Evolutionary conservation across 2,888 invertebrate genomes (phyloP), one percentile per base, ranked within the genome.

Genomic region (Drosophila paranaensis): DNA sequence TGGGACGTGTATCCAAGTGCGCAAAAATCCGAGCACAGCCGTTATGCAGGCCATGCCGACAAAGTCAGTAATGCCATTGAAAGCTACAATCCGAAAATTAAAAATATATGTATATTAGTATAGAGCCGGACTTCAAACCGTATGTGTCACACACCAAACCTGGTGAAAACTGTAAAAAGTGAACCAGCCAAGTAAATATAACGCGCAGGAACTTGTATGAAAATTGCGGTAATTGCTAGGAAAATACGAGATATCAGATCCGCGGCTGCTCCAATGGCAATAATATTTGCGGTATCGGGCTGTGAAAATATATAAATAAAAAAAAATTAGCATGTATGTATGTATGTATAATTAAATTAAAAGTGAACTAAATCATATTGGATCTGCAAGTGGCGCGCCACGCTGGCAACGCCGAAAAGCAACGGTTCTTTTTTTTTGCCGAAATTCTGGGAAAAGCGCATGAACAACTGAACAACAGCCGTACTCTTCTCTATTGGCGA

Each of bases 1-100:
- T 6, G 96, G 94, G 8, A 96, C 96, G 79, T 95, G 95, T 5
- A 96, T 94, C 87, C 95, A 95, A 66, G 96, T 95, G 62, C 96
- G 94, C 51, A 96, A 93, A 66, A 95, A 93, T 0, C 96, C 96
- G 43, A 96, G 94, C 45, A 94, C 89, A 0, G 94, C 95, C 0
- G 95, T 95, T 76, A 95, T 94, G 16, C 93, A 88, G 46, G 95
- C 93, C 83, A 95, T 95, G 78, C 95, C 95, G 81, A 92, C 84
- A 70, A 94, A 93, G 10, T 94, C 93, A 20, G 92, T 91, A 56
- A 93, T 93, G 62, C 93, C 90, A 40, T 94, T 91, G 79, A 94
- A 95, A 43, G 93, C 95, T 95, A 82, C 5, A 37, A 37, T 14
- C 13, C 5, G 27, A 82, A 5, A 37, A 37, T 14, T 13, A 6